Base-by-base conservation (phyloP, 1,140 invertebrate species). In the Whitmania pigra region DNA sequence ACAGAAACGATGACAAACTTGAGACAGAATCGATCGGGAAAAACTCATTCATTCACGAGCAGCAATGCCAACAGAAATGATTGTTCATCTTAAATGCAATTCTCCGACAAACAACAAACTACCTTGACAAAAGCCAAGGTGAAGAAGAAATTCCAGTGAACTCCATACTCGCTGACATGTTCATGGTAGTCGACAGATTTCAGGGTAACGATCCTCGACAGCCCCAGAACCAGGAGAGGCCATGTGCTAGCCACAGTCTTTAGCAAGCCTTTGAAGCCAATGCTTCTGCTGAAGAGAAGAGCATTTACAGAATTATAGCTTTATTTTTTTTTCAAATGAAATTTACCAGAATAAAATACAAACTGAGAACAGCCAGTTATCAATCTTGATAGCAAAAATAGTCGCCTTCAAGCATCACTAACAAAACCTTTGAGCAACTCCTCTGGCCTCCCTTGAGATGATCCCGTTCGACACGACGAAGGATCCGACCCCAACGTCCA, bases 121-220 rank as follows among this genome's bases (percentile, higher is more conserved):
- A 87, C 84, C 85, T 92, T 93, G 7, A 91, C 88, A 60, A 89
- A 82, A 31, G 90, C 91, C 53, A 97, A 80, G 0, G 92, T 96
- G 72, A 95, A 88, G 79, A 97, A 97, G 79, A 97, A 97, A 81
- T 98, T 98, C 91, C 94, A 95, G 82, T 97, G 93, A 7, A 89
- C 85, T 4, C 94, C 95, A 85, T 97, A 98, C 79, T 97, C 95
- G 9, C 88, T 86, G 0, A 91, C 85, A 81, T 93, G 89, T 78
- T 90, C 88, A 71, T 92, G 89, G 81, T 97, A 97, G 72, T 90
- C 86, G 4, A 77, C 73, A 67, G 77, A 75, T 77, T 83, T 84
- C 4, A 86, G 79, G 27, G 79, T 73, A 2, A 84, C 22, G 9
- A 85, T 71, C 77, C 94, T 85, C 0, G 83, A 78, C 4, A 90